A percentile compares a stretch with the other conserved stretches of the same genome.
These are phyloP conservation scores for Shargacucullia verbasci DNA, from an alignment of 2,888 invertebrate genomes.

Conservation along the genomic window DNA sequence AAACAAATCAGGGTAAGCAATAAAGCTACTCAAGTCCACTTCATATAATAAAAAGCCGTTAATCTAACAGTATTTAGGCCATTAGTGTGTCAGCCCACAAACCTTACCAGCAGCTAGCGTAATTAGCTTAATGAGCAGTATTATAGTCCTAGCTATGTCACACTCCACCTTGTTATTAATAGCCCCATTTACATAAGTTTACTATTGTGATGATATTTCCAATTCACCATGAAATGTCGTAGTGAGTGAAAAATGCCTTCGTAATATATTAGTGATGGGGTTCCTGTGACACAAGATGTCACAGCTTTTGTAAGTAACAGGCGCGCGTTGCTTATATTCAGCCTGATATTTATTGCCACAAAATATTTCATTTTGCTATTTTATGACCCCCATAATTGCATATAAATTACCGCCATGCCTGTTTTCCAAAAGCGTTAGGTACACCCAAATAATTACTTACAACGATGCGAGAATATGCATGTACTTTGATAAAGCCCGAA, in stretches of 20 bases:
- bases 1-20: neutral
- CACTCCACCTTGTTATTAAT: conserved; percentile 1
- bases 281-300: neutral
- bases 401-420: too few species aligned
- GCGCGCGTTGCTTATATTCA: neutral
- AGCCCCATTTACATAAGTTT: conserved; percentile 7
- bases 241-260: neutral
- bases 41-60: neutral
- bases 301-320: neutral
- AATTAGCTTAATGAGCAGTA: conserved; percentile 22
- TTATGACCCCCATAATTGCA: too few species aligned
- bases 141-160: conserved; percentile 5
- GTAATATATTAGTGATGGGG: neutral
- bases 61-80: conserved; percentile 10
- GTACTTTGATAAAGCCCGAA: too few species aligned
- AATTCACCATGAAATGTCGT: conserved; percentile 8
- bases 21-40: neutral
- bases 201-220: neutral
- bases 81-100: conserved; percentile 13
- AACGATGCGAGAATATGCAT: too few species aligned
- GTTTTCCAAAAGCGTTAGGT: too few species aligned
- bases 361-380: too few species aligned
- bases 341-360: too few species aligned
- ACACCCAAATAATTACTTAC: too few species aligned
- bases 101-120: conserved; percentile 20